These are phyloP conservation scores for Apaloderma vittatum DNA, from an alignment of 2,113 vertebrate genomes.

Conservation along the genomic window DNA sequence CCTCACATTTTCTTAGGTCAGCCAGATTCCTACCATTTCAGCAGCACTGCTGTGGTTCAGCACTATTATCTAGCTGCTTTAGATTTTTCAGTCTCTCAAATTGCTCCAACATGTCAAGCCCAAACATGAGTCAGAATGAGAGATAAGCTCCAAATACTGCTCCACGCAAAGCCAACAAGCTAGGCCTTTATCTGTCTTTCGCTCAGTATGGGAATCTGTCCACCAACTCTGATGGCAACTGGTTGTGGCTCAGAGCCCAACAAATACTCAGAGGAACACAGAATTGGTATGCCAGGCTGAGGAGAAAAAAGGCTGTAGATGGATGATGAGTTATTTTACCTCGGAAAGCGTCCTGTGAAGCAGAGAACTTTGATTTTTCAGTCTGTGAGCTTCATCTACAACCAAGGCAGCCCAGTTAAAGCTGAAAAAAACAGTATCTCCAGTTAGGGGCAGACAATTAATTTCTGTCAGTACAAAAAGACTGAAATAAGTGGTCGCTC, in stretches of 20 bases:
- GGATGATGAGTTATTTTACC: slow-evolving; percentile 74
- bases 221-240: background rate
- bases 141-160: background rate
- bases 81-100: background rate
- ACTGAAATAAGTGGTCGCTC: background rate
- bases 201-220: background rate
- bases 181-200: background rate
- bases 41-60: background rate
- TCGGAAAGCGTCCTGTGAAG: slow-evolving; percentile 85
- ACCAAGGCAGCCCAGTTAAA: slow-evolving; percentile 83
- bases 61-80: background rate
- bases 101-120: background rate
- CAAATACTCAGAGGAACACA: background rate
- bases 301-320: background rate
- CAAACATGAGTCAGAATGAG: background rate
- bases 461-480: background rate
- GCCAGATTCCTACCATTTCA: background rate
- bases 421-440: slow-evolving; percentile 47
- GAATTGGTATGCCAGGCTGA: background rate
- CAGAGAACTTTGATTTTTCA: slow-evolving; percentile 92
- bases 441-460: background rate
- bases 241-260: background rate
- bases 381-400: slow-evolving; percentile 93
- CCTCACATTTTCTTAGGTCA: background rate
- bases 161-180: background rate